A percentile compares a stretch with the other conserved stretches of the same genome.
Evolutionary conservation across 2,113 vertebrate genomes (phyloP).

Genomic region (human): DNA sequence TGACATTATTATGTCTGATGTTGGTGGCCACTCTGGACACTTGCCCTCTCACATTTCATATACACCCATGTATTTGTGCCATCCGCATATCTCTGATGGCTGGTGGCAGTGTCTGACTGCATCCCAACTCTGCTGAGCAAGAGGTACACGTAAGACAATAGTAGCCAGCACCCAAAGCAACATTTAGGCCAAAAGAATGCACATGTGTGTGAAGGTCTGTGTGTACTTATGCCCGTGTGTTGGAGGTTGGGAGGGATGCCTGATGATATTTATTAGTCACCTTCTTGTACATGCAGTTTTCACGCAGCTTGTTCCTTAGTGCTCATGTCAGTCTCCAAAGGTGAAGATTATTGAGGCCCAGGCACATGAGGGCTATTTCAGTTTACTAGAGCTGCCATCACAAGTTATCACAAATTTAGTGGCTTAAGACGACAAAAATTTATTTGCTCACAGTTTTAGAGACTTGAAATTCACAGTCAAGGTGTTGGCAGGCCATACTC

Average conservation of each 20-base stretch:
- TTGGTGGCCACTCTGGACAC: background rate
- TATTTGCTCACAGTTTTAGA: background rate
- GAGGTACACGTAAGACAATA: background rate
- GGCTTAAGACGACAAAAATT: background rate
- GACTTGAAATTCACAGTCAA: background rate
- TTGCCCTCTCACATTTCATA: accelerated
- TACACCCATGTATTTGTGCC: background rate
- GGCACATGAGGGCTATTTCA: too few relatives aligned
- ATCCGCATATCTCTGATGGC: background rate
- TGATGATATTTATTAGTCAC: background rate
- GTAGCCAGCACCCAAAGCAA: background rate
- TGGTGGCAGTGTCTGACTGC: background rate
- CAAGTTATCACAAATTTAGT: background rate
- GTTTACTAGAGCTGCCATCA: background rate
- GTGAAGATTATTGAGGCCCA: background rate
- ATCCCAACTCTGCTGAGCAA: background rate
- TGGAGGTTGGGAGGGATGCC: background rate
- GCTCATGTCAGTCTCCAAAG: too few relatives aligned
- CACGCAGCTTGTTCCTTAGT: background rate
- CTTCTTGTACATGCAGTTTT: background rate
- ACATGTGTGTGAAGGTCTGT: background rate
- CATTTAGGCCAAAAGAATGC: background rate
- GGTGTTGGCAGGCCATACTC: background rate
- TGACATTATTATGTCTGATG: too few relatives aligned
- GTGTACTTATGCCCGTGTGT: background rate